Conservation (phyloP, 2,797 vertebrate genomes). For the Chiroxiphia lanceolata region DNA sequence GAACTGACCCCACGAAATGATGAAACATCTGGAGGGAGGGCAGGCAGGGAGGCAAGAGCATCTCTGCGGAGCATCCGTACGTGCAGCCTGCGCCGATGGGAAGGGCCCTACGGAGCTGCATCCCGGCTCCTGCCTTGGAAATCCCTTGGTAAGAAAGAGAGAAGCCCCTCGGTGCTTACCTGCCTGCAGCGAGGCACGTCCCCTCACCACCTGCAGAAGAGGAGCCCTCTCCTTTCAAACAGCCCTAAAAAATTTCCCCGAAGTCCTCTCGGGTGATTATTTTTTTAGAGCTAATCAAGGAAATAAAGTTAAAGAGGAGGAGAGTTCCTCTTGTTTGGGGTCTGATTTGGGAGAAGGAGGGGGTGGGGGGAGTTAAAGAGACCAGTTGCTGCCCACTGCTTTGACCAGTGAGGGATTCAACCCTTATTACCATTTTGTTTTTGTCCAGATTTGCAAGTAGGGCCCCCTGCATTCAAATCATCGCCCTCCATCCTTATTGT, state of each 20-base stretch:
- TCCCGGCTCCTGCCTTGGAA: not conserved
- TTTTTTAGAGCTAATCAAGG: constrained; percentile 66
- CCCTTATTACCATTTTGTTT: constrained; percentile 85
- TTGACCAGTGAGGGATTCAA: constrained; percentile 76
- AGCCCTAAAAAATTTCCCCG: constrained; percentile 6
- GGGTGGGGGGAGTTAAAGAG: constrained; percentile 51
- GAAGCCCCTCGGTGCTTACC: constrained; percentile 45
- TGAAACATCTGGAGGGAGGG: constrained; percentile 58
- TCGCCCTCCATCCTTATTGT: constrained; percentile 84
- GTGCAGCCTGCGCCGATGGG: not conserved
- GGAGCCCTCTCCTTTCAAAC: constrained; percentile 14
- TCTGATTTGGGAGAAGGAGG: constrained; percentile 42
- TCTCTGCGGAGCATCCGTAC: not conserved
- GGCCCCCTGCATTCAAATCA: constrained; percentile 89
- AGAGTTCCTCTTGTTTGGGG: constrained; percentile 61
- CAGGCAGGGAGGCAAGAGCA: not conserved
- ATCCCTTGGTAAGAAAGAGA: not conserved
- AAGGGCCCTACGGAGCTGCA: not conserved
- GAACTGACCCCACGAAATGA: not conserved
- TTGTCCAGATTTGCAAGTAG: constrained; percentile 80
- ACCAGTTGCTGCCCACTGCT: constrained; percentile 68
- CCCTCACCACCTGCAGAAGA: constrained; percentile 24
- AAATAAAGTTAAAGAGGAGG: constrained; percentile 73
- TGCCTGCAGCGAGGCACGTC: not conserved
- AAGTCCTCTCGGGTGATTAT: not conserved